Evolutionary conservation across 2,797 vertebrate genomes (phyloP), one percentile per base, ranked within the genome.

Genomic region (Falco novaeseelandiae): DNA sequence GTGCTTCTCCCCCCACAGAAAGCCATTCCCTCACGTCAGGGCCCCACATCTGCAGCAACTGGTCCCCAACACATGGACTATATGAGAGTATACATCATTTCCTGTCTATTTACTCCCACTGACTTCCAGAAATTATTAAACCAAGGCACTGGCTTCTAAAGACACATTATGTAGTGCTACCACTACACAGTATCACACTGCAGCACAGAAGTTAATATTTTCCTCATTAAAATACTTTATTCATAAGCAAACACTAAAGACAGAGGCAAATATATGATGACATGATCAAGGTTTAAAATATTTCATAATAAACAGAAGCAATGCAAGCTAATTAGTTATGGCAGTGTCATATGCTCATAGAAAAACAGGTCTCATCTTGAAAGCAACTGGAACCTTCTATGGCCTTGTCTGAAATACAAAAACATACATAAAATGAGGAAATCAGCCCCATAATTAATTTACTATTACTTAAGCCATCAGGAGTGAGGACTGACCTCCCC

Each of bases 151-250:
- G 59, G 23, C 71, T 92, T 72, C 83, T 61, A 34, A 86, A 80
- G 44, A 67, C 2, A 2, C 12, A 25, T 8, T 34, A 83, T 16
- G 12, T 42, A 70, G 67, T 30, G 29, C 10, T 73, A 32, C 23
- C 58, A 84, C 63, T 51, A 62, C 26, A 90, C 26, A 90, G 20
- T 22, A 93, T 27, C 83, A 92, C 78, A 91, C 32, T 23, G 27
- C 29, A 78, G 26, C 30, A 76, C 21, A 69, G 32, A 86, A 71
- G 14, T 87, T 78, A 87, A 59, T 16, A 54, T 5, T 11, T 81
- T 94, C 30, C 29, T 94, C 84, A 95, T 93, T 94, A 91, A 81
- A 94, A 88, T 52, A 79, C 42, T 97, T 97, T 98, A 97, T 97
- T 97, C 59, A 66, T 44, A 90, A 72, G 72, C 58, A 96, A 93